Evolutionary conservation across 92 coral and sea anemone genomes (phyloP).

Genomic region (Parazoanthus swiftii): DNA sequence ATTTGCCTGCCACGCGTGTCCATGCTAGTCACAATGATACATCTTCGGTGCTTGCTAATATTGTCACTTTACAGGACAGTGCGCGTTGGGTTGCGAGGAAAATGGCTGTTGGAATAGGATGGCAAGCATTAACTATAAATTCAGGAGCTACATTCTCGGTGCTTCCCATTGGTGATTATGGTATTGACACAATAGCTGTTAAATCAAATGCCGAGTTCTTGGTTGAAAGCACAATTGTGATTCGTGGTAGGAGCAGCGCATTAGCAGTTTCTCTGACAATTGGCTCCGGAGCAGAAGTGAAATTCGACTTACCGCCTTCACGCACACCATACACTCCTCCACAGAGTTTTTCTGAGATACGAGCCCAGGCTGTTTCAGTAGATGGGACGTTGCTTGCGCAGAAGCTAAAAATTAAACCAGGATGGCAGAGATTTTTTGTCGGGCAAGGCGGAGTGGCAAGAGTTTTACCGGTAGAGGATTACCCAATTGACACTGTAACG

Average conservation of each 20-base stretch:
- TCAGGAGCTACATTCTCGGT: constrained; percentile 17
- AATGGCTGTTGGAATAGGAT: constrained; percentile 24
- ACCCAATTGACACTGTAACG: constrained; percentile 55
- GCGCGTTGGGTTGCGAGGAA: constrained; percentile 25
- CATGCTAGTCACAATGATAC: constrained; percentile 19
- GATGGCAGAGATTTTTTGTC: constrained; percentile 73
- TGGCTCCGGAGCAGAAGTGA: constrained; percentile 16
- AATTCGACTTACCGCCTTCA: constrained; percentile 23
- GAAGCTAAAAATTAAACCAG: constrained; percentile 74
- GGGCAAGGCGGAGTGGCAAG: constrained; percentile 58
- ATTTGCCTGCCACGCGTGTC: constrained; percentile 35
- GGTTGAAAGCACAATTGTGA: constrained; percentile 31
- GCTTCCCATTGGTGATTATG: constrained; percentile 26
- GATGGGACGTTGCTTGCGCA: constrained; percentile 61
- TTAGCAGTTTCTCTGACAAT: constrained; percentile 19
- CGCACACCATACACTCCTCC: constrained; percentile 21
- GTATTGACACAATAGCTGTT: constrained; percentile 27
- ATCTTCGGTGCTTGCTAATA: constrained; percentile 11
- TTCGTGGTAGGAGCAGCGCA: constrained; percentile 27
- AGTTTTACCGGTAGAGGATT: constrained; percentile 59
- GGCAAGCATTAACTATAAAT: constrained; percentile 23
- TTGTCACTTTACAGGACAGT: constrained; percentile 23
- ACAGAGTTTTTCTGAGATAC: constrained; percentile 21
- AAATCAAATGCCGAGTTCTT: constrained; percentile 5
- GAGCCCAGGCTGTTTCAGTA: constrained; percentile 55